Evolutionary conservation across 2,888 invertebrate genomes (phyloP), one percentile per base, ranked within the genome.

Genomic region (Drosophila neotestacea): DNA sequence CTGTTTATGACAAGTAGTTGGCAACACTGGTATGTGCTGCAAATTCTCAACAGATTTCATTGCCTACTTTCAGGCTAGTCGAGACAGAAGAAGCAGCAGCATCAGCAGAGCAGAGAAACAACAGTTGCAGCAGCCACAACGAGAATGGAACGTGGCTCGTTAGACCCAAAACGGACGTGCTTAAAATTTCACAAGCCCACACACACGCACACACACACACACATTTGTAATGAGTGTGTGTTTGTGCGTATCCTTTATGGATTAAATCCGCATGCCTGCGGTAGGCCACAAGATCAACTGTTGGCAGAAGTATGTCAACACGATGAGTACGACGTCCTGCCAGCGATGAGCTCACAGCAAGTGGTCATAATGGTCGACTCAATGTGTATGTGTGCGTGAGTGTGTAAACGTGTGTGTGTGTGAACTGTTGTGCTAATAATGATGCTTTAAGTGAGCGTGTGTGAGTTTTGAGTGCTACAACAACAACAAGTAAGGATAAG

Each of bases 291-390:
- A 87, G 86, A 87, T 87, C 86, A 87, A 90, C 87, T 88, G 90
- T 86, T 87, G 90, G 90, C 86, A 89, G 89, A 88, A 90, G 86
- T 90, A 86, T 87, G 87, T 87, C 90, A 87, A 90, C 90, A 87
- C 85, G 79, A 81, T 22, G 48, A 58, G 56, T 70, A 62, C 73
- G 65, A 62, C 75, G 69, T 72, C 62, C 66, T 69, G 67, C 56
- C 61, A 44, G 65, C 79, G 79, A 79, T 62, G 65, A 73, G 78
- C 70, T 70, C 84, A 78, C 66, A 79, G 85, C 79, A 89, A 85
- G 85, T 87, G 89, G 89, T 85, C 88, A 85, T 75, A 89, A 79
- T 77, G 88, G 89, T 73, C 84, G 69, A 74, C 78, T 67, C 73
- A 55, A 55, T 47, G 22, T 48, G 46, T 34, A 9, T 38, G 39